phyloP scores from a whole-genome alignment of 1,140 invertebrate species.

The Eciton burchellii region DNA sequence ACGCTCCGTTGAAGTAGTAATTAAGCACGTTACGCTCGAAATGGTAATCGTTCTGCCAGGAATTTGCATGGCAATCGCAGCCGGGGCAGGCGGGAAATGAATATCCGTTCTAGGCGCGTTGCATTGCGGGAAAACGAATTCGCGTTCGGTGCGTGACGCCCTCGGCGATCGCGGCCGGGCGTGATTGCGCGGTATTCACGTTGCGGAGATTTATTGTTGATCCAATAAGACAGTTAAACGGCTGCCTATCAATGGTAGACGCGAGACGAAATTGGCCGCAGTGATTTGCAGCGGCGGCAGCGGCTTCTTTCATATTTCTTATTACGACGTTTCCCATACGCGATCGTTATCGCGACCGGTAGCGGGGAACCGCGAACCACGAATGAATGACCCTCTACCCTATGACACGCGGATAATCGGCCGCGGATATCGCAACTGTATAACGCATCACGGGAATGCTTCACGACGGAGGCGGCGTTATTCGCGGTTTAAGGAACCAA shows the following conservation, averaged over 20 bases:
- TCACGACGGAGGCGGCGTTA: constrained; percentile 60
- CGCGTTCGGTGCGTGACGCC: constrained; percentile 71
- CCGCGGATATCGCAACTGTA: constrained; percentile 1
- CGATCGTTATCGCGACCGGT: constrained; percentile 41
- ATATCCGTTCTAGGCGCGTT: constrained; percentile 36
- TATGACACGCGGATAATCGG: not conserved
- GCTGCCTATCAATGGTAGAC: constrained; percentile 4
- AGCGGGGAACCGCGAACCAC: too few species aligned
- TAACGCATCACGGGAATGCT: constrained; percentile 42
- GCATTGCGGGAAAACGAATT: constrained; percentile 70
- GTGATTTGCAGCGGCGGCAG: constrained; percentile 29
- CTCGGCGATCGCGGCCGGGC: constrained; percentile 64
- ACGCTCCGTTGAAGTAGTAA: constrained; percentile 16
- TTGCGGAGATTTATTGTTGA: constrained; percentile 42
- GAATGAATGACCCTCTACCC: not conserved
- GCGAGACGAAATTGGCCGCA: constrained; percentile 22
- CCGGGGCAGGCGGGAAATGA: constrained; percentile 35
- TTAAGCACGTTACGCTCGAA: constrained; percentile 34
- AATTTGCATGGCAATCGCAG: constrained; percentile 18
- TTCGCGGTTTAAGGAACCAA: constrained; percentile 65
- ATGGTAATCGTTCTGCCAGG: constrained; percentile 35
- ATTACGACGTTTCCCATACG: not conserved
- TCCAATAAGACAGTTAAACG: constrained; percentile 68
- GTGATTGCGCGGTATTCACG: constrained; percentile 62
- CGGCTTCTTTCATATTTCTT: constrained; percentile 36